Evolutionary conservation across 2,888 invertebrate species (phyloP), one percentile per base, ranked within the genome.

Genomic region (Dynastes hyllus): DNA sequence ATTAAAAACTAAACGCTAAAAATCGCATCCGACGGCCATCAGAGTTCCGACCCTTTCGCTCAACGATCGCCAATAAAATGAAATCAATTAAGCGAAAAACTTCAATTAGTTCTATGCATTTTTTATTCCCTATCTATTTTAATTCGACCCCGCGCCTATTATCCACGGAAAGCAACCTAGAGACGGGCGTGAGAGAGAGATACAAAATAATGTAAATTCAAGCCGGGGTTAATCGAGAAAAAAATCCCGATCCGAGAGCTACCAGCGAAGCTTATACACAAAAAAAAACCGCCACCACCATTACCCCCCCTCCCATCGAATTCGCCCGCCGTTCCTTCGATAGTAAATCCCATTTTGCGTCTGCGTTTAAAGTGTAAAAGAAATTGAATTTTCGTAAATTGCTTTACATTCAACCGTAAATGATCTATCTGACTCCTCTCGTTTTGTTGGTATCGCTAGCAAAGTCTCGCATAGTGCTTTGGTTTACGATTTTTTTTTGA

Each of bases 371-470:
- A 83, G 83, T 82, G 83, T 83, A 83, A 85, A 84, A 85, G 84
- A 85, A 84, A 86, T 86, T 84, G 85, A 86, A 86, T 85, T 84
- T 83, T 81, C 81, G 83, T 84, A 84, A 85, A 85, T 84, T 86
- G 84, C 82, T 83, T 82, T 81, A 83, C 83, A 83, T 82, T 83
- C 83, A 82, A 83, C 82, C 84, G 84, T 85, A 83, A 85, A 84
- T 83, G 85, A 85, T 83, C 82, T 84, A 85, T 85, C 83, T 83
- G 82, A 83, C 82, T 83, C 84, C 81, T 80, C 79, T 65, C 58
- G 45, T 66, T 22, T 22, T 22, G 22, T 32, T 53, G 45, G 45
- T 45, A 45, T 45, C 45, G 6, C 45, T 75, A 45, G 37, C 37
- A 6, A 5, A 45, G 45, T 53, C 27, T 45, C 45, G 45, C 45